Evolutionary conservation across 2,797 vertebrate genomes (phyloP), one percentile per base, ranked within the genome.

Genomic region (Chloroceryle amazona): DNA sequence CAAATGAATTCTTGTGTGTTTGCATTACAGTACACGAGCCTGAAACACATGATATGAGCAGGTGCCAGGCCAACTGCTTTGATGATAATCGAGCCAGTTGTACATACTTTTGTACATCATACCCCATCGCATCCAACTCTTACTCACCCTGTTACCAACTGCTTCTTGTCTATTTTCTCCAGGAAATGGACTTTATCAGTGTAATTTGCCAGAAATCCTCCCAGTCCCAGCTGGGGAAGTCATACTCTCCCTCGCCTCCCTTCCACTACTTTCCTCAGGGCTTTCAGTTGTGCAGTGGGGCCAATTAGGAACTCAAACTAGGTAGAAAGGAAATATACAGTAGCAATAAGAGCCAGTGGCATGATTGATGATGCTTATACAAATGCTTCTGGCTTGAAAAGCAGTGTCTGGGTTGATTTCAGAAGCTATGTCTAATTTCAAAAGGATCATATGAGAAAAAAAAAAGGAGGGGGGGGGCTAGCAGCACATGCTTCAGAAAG

Each of bases 1-100:
- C 86, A 91, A 92, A 67, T 21, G 52, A 76, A 71, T 92, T 91
- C 83, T 92, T 28, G 0, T 67, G 78, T 82, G 78, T 81, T 85
- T 91, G 60, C 26, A 0, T 72, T 86, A 52, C 42, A 70, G 76
- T 23, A 46, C 91, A 72, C 1, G 4, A 93, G 85, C 58, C 82
- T 92, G 79, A 96, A 95, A 92, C 81, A 89, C 82, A 62, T 51
- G 80, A 90, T 44, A 44, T 1, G 49, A 74, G 81, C 89, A 93
- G 93, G 82, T 96, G 93, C 91, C 83, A 76, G 89, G 86, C 91
- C 95, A 96, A 95, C 90, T 95, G 87, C 91, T 95, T 76, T 33
- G 86, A 71, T 57, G 80, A 81, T 76, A 81, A 81, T 57, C 4
- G 49, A 96, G 90, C 89, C 95, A 93, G 91, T 89, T 87, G 75